Evolutionary conservation across 2,888 invertebrate genomes (phyloP), one percentile per base, ranked within the genome.

Genomic region (Ochropleura leucogaster): DNA sequence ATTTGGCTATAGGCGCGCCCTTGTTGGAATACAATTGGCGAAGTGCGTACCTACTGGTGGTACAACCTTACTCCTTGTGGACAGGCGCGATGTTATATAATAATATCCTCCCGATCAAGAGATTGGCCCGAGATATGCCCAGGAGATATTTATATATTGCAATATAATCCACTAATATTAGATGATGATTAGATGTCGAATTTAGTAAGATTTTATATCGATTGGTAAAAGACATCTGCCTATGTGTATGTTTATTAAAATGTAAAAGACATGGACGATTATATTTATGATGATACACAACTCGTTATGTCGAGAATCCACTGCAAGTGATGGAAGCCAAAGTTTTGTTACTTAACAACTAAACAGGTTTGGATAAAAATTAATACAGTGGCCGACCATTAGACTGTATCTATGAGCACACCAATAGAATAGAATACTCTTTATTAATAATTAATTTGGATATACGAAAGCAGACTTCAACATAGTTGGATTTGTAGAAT

Each of bases 131-230:
- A 59, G 30, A 59, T 59, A 40, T 42, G n/a, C 42, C 42, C 62
- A n/a, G 18, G 59, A 60, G 10, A 60, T 42, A 12, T 60, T 42
- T 42, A 60, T 60, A 53, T 72, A 67, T 78, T 68, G 44, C 84
- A 49, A 74, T 79, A 68, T 81, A 83, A 79, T 83, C 84, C 65
- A 82, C 51, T 71, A 73, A 78, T 57, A 49, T 68, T 82, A 81
- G 57, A 62, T 16, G 8, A 59, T 20, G 55, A 77, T 55, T 83
- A 78, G 83, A 59, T 79, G 68, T 73, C 59, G 62, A 51, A 55
- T 66, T 83, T 65, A 74, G 66, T 51, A 57, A 30, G n/a, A 71
- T 55, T 78, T 49, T 60, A 62, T 55, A 70, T 68, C 46, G 44
- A 78, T 70, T 67, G 64, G 69, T 70, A 67, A 70, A 74, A 79